phyloP scores from a whole-genome alignment of 2,888 invertebrate species.

The Chouioia cunea region DNA sequence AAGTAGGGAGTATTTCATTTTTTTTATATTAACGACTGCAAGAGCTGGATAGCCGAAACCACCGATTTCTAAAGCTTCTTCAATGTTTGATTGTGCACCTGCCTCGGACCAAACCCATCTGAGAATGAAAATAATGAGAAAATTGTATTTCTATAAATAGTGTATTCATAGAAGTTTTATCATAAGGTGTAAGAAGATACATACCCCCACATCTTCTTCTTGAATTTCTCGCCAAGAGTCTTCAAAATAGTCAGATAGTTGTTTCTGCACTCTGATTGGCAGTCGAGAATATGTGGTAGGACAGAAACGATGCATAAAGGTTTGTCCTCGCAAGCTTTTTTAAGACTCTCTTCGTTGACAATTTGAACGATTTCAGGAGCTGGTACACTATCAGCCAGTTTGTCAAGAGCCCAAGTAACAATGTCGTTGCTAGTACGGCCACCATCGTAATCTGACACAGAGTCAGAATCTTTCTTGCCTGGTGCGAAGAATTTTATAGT shows the following conservation, averaged over 20 bases:
- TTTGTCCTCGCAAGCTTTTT: constrained; percentile 84
- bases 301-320: constrained; percentile 93
- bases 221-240: constrained; percentile 88
- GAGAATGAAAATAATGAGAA: constrained; percentile 49
- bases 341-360: constrained; percentile 74
- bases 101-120: constrained; percentile 97
- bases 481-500: constrained; percentile 93
- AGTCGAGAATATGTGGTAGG: constrained; percentile 95
- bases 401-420: constrained; percentile 89
- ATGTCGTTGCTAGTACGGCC: constrained; percentile 92
- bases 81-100: constrained; percentile 84
- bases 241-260: constrained; percentile 83
- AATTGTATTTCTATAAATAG: constrained; percentile 28
- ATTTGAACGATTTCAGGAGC: constrained; percentile 89
- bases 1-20: constrained; percentile 95
- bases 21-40: constrained; percentile 96
- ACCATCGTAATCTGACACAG: constrained; percentile 89
- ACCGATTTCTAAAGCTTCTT: constrained; percentile 92
- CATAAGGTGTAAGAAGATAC: constrained; percentile 56
- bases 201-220: constrained; percentile 94
- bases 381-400: constrained; percentile 87
- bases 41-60: constrained; percentile 99
- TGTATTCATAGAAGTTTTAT: constrained; percentile 23
- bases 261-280: constrained; percentile 92
- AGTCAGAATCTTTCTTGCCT: constrained; percentile 78